phyloP scores from a whole-genome alignment of 2,113 vertebrate species.

The Albula goreensis region DNA sequence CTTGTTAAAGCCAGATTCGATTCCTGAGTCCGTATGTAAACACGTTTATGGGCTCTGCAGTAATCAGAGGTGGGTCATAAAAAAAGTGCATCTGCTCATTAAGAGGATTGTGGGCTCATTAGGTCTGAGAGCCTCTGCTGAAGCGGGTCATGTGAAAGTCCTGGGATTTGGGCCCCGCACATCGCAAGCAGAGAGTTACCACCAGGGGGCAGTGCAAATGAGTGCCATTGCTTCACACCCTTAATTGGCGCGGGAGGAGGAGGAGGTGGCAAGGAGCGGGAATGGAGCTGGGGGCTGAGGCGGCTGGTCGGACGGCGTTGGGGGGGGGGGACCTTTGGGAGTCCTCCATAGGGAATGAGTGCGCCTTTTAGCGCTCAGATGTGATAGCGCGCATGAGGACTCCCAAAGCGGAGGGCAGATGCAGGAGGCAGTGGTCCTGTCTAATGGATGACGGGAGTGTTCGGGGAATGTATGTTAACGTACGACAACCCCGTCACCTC shows the following conservation, averaged over 20 bases:
- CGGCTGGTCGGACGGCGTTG: background rate
- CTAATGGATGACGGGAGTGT: background rate
- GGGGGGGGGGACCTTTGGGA: background rate
- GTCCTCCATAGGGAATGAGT: background rate
- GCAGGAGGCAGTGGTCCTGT: background rate
- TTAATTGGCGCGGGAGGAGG: background rate
- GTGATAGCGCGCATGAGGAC: background rate
- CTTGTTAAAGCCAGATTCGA: too few species aligned
- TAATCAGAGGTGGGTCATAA: too few species aligned
- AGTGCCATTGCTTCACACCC: too few species aligned
- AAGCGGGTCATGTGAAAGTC: too few species aligned
- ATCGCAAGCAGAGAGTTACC: background rate
- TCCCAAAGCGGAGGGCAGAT: background rate
- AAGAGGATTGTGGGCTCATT: too few species aligned
- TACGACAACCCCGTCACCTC: background rate
- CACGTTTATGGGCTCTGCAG: too few species aligned
- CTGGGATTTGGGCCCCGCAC: too few species aligned
- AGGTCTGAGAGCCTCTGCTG: too few species aligned
- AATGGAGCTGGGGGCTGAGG: background rate
- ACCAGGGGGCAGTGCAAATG: background rate
- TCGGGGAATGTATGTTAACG: background rate
- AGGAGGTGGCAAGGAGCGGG: background rate
- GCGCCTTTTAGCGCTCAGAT: background rate
- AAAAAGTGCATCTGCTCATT: too few species aligned
- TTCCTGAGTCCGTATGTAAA: too few species aligned